Conservation (phyloP, 2,113 vertebrate species). For the Holacanthus passer region DNA sequence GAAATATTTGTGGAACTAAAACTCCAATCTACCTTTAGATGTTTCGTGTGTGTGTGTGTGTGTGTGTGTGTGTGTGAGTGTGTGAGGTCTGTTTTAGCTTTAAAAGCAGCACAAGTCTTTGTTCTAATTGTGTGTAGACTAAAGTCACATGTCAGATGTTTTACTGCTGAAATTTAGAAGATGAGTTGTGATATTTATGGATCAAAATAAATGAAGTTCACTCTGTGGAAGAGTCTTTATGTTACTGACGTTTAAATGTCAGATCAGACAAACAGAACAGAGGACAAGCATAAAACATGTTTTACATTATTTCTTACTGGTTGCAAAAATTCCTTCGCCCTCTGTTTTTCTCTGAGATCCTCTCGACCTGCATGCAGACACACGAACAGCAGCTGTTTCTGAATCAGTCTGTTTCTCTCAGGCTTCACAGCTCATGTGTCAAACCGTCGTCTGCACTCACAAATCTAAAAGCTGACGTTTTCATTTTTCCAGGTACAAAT, state of each 20-base stretch:
- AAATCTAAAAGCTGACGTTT: conserved; percentile 70
- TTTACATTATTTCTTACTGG: not conserved
- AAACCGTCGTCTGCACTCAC: conserved; percentile 14
- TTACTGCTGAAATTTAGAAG: not conserved
- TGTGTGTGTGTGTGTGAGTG: too few species aligned
- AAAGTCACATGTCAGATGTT: conserved; percentile 6
- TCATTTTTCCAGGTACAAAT: conserved; percentile 92
- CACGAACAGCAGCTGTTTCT: not conserved
- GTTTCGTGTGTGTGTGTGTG: too few species aligned
- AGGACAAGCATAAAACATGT: not conserved
- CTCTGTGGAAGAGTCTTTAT: not conserved
- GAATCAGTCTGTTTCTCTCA: conserved; percentile 9
- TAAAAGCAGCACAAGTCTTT: conserved; percentile 21
- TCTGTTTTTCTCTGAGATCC: not conserved
- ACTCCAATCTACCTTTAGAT: not conserved
- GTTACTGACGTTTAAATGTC: not conserved
- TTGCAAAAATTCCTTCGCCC: not conserved
- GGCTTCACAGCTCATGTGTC: conserved; percentile 30
- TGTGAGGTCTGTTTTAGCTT: conserved; percentile 5
- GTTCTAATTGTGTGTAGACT: conserved; percentile 26
- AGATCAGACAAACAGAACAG: conserved; percentile 1
- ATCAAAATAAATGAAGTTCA: not conserved
- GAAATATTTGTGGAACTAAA: conserved; percentile 13
- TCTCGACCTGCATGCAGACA: conserved; percentile 14
- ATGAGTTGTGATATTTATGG: conserved; percentile 39